Conservation (phyloP, 2,888 invertebrate genomes). For the Horisme vitalbata region DNA sequence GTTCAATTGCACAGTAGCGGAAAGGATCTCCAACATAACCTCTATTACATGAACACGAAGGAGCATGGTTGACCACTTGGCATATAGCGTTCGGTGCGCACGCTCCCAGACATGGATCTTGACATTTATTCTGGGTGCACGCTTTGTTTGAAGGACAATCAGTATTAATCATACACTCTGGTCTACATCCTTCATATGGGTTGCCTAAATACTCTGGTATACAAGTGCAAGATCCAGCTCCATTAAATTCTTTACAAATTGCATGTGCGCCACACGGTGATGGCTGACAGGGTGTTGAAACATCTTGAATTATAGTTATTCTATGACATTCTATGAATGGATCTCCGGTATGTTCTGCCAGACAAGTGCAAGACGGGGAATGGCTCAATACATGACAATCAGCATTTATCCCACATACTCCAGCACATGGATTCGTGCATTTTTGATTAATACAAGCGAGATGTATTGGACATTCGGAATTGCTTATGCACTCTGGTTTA, state of each 20-base stretch:
- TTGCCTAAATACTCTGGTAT: conserved; percentile 87
- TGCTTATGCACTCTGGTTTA: conserved; percentile 90
- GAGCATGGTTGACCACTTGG: conserved; percentile 88
- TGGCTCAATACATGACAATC: conserved; percentile 90
- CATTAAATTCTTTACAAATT: conserved; percentile 83
- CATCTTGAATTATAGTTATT: conserved; percentile 61
- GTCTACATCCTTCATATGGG: conserved; percentile 89
- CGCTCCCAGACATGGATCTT: conserved; percentile 90
- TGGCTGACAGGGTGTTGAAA: conserved; percentile 82
- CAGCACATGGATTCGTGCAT: conserved; percentile 89
- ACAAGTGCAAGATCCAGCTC: conserved; percentile 87
- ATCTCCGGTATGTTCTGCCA: conserved; percentile 87
- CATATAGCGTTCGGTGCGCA: conserved; percentile 90
- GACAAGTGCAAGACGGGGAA: conserved; percentile 88
- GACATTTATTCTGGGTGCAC: conserved; percentile 88
- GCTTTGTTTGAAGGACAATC: conserved; percentile 87
- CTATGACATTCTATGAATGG: conserved; percentile 86
- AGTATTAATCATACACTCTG: conserved; percentile 87
- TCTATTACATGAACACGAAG: conserved; percentile 85
- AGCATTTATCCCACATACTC: conserved; percentile 87
- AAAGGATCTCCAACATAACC: conserved; percentile 90
- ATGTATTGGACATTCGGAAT: conserved; percentile 87
- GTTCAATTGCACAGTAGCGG: conserved; percentile 80
- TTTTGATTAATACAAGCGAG: conserved; percentile 90
- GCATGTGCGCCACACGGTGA: conserved; percentile 87